Evolutionary conservation across 2,113 vertebrate genomes (phyloP).

Genomic region (Myrmecophaga tridactyla): DNA sequence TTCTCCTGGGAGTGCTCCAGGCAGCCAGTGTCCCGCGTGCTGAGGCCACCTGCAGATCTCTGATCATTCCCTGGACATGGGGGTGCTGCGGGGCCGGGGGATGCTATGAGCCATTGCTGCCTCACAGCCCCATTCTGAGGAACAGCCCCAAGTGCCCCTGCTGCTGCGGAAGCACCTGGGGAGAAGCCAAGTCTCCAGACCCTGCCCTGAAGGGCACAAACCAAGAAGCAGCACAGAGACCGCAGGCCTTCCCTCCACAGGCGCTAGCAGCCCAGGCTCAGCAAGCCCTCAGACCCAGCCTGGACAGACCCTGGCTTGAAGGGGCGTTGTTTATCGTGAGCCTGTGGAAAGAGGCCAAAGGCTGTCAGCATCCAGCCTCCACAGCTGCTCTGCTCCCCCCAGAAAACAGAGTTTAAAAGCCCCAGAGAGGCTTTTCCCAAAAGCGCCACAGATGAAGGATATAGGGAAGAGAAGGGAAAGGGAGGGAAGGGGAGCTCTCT

Average conservation of each 20-base stretch:
- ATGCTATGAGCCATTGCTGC: background rate
- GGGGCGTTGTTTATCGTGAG: background rate
- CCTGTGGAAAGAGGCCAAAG: background rate
- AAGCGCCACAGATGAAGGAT: background rate
- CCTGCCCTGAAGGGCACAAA: background rate
- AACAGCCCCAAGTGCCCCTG: background rate
- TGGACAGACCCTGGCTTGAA: background rate
- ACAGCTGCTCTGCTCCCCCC: background rate
- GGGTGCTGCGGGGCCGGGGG: background rate
- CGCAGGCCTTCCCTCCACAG: background rate
- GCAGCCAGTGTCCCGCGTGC: background rate
- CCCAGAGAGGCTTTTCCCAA: background rate
- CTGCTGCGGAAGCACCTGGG: background rate
- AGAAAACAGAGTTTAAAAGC: background rate
- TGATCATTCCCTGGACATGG: background rate
- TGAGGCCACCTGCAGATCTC: background rate
- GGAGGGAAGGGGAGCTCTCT: background rate
- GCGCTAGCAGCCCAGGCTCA: background rate
- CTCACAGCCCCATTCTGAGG: background rate
- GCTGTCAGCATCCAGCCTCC: background rate
- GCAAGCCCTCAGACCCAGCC: background rate
- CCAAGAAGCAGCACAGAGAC: background rate
- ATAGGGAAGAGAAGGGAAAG: background rate
- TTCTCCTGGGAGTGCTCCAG: background rate
- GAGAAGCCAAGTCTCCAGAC: background rate